Conservation (phyloP, 2,888 invertebrate species). For the Blera fallax region DNA sequence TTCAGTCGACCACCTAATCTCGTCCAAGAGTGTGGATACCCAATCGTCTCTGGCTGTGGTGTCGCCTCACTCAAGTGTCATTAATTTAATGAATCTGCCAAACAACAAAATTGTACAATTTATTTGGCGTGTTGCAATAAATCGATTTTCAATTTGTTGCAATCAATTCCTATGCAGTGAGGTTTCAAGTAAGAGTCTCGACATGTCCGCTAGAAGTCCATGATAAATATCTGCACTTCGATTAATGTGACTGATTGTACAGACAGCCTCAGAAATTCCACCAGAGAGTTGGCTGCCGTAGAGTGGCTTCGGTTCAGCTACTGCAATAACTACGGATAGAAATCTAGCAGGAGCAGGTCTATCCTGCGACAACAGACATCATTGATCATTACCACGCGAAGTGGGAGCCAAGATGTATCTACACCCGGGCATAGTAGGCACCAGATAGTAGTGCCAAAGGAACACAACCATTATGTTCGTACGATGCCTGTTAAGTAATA, state of each 20-base stretch:
- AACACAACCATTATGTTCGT: constrained; percentile 42
- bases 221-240: constrained; percentile 68
- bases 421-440: too few species aligned
- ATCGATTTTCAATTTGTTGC: constrained; percentile 72
- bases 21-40: not conserved
- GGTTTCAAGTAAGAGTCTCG: not conserved
- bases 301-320: not conserved
- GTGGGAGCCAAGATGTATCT: not conserved
- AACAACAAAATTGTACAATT: constrained; percentile 62
- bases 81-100: constrained; percentile 62
- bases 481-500: constrained; percentile 62
- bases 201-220: constrained; percentile 26
- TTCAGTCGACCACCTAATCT: not conserved
- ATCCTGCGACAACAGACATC: constrained; percentile 65
- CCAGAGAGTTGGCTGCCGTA: too few species aligned
- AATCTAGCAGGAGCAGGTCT: constrained; percentile 29
- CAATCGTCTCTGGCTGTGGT: not conserved
- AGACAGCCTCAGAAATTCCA: not conserved
- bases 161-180: constrained; percentile 49
- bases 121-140: constrained; percentile 66
- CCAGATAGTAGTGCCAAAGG: constrained; percentile 14
- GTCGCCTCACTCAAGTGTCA: constrained; percentile 40
- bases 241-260: constrained; percentile 65
- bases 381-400: constrained; percentile 56
- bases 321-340: not conserved